Evolutionary conservation across 2,797 vertebrate species (phyloP).

Genomic region (Passerculus sandwichensis): DNA sequence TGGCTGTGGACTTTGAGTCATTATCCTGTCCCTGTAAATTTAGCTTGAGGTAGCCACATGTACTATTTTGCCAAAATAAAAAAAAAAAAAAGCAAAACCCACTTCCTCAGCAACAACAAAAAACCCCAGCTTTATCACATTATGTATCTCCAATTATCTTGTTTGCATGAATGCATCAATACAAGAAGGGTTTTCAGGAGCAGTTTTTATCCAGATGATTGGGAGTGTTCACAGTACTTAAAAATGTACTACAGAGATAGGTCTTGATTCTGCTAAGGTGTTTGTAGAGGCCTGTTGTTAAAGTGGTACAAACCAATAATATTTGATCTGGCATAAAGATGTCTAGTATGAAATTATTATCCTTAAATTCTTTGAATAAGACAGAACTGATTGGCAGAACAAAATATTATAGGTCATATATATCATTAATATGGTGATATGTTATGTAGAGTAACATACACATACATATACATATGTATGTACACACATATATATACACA

Average conservation of each 20-base stretch:
- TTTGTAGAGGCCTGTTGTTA: not conserved
- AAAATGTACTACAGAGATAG: not conserved
- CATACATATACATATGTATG: too few species aligned
- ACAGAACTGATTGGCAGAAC: not conserved
- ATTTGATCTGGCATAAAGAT: not conserved
- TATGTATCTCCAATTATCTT: not conserved
- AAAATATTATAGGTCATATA: not conserved
- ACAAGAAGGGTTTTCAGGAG: not conserved
- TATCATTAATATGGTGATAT: not conserved
- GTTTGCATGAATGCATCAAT: not conserved
- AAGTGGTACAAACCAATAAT: not conserved
- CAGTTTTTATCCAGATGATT: not conserved
- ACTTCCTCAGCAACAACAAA: not conserved
- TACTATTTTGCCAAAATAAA: not conserved
- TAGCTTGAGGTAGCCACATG: not conserved
- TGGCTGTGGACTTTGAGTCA: slow-evolving; percentile 29
- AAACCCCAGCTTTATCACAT: not conserved
- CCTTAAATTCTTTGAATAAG: not conserved
- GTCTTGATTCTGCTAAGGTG: not conserved
- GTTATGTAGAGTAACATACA: not conserved
- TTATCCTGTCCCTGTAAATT: not conserved
- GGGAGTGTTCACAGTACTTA: not conserved
- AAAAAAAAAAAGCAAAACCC: not conserved
- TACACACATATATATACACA: too few species aligned
- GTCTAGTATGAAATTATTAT: not conserved